phyloP scores from a whole-genome alignment of 1,140 invertebrate genomes.

The silkworm (Bombyx mori) region ASM3026992v2 NC_085110.1:12086501-12087000 shows the following conservation, averaged over 20 bases:
- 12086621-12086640: no score
- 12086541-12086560: no score
- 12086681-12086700: no score
- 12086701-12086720: not conserved
- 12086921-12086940: no score
- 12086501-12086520: no score
- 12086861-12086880: conserved; percentile 29
- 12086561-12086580: no score
- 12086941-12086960: conserved; percentile 16
- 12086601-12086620: no score
- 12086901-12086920: conserved; percentile 48
- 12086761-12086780: conserved; percentile 73
- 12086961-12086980: conserved; percentile 89
- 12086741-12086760: conserved; percentile 35
- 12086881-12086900: conserved; percentile 35
- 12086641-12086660: no score
- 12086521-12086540: no score
- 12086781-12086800: conserved; percentile 82
- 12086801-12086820: conserved; percentile 36
- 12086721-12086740: conserved; percentile 2
- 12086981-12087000: conserved; percentile 91
- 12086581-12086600: no score
- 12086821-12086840: conserved; percentile 23
- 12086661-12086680: no score
- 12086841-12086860: conserved; percentile 29